Percentiles rank a stretch among this genome's conserved stretches.
Evolutionary conservation across 1,140 invertebrate genomes (phyloP).

Genomic region (Drosophila persimilis): DNA sequence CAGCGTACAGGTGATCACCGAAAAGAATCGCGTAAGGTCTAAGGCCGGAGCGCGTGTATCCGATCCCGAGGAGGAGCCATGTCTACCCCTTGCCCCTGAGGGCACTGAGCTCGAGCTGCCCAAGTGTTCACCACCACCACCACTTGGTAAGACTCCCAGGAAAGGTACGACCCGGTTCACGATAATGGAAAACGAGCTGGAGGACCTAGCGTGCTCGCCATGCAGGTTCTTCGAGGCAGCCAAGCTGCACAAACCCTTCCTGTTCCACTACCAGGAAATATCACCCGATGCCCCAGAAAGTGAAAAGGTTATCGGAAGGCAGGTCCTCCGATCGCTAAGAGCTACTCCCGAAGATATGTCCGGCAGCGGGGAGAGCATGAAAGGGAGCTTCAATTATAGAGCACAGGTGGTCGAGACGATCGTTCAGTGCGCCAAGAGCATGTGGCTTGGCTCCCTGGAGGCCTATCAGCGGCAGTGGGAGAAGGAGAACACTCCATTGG

Average conservation of each 20-base stretch:
- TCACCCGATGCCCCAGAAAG: neutral
- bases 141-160: accelerated
- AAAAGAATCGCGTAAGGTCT: neutral
- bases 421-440: slow-evolving; percentile 26
- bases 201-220: too few species aligned
- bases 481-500: neutral
- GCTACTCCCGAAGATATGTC: neutral
- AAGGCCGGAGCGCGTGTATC: slow-evolving; percentile 6
- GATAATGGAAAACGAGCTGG: neutral
- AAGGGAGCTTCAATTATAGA: slow-evolving; percentile 3
- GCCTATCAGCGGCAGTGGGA: neutral
- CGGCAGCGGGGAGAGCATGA: slow-evolving; percentile 1
- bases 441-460: slow-evolving; percentile 31
- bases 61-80: slow-evolving; percentile 12
- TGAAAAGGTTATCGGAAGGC: slow-evolving; percentile 7
- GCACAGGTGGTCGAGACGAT: slow-evolving; percentile 31
- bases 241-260: neutral
- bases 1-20: slow-evolving; percentile 17
- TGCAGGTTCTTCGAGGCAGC: slow-evolving; percentile 15
- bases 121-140: slow-evolving; percentile 1
- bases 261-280: slow-evolving; percentile 36
- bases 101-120: neutral
- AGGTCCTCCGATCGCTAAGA: slow-evolving; percentile 19
- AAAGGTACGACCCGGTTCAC: neutral
- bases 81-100: neutral